These are phyloP conservation scores for Nycticryphes semicollaris DNA, from an alignment of 2,113 vertebrate genomes.

Conservation along the genomic window DNA sequence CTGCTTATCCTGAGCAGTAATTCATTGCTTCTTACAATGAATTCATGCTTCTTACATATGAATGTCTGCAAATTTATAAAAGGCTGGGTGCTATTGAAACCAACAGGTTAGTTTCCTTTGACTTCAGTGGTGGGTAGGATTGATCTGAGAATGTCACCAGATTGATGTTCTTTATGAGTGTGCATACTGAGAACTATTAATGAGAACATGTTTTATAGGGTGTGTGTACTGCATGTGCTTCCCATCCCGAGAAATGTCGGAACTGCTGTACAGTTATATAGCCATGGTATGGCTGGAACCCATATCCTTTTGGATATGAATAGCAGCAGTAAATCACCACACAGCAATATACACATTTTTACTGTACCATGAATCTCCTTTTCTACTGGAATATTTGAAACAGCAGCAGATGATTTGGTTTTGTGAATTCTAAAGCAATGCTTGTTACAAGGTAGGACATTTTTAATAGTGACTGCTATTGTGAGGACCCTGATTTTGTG, in stretches of 20 bases:
- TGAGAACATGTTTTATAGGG: slow-evolving; percentile 26
- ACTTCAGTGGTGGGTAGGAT: slow-evolving; percentile 32
- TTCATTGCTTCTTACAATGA: background rate
- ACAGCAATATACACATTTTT: background rate
- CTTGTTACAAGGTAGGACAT: background rate
- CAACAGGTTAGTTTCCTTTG: slow-evolving; percentile 49
- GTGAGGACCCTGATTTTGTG: background rate
- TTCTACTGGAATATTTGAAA: slow-evolving; percentile 23
- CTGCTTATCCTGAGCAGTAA: background rate
- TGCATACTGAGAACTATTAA: slow-evolving; percentile 30
- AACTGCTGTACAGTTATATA: background rate
- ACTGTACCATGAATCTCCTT: slow-evolving; percentile 1
- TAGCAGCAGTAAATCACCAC: slow-evolving; percentile 15
- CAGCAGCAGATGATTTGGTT: background rate
- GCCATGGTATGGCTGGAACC: background rate
- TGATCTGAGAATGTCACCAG: slow-evolving; percentile 22
- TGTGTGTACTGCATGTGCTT: background rate
- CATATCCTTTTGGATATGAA: background rate
- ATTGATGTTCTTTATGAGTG: slow-evolving; percentile 35
- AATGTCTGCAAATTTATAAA: slow-evolving; percentile 39
- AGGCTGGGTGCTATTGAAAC: slow-evolving; percentile 1
- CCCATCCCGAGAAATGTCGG: background rate
- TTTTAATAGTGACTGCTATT: background rate
- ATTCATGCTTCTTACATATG: background rate
- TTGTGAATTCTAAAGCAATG: background rate